Conservation (phyloP, 2,888 invertebrate genomes). For the Ophion slaviceki region DNA sequence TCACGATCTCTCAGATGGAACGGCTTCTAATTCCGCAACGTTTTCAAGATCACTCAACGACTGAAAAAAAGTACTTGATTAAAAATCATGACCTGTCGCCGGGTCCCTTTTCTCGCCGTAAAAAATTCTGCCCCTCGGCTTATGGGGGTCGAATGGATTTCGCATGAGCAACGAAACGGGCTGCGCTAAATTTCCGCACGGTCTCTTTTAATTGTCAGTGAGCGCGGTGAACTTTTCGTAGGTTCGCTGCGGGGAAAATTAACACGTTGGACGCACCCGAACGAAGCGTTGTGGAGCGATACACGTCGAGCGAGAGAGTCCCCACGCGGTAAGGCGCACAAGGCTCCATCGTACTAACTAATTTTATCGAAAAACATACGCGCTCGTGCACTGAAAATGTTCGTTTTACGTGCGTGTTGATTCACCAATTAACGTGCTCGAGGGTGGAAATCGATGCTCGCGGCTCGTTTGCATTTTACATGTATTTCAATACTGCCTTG, state of each 20-base stretch:
- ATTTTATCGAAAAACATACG: constrained; percentile 77
- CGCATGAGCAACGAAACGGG: constrained; percentile 17
- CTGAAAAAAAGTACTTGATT: neutral
- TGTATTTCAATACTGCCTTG: neutral
- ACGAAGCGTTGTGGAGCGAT: constrained; percentile 13
- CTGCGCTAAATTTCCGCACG: constrained; percentile 42
- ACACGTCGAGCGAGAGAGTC: constrained; percentile 5
- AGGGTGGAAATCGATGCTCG: constrained; percentile 11
- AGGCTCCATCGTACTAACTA: constrained; percentile 63
- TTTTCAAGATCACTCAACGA: neutral
- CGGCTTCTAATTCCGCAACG: neutral
- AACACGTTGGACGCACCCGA: constrained; percentile 19
- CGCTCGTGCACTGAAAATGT: constrained; percentile 72
- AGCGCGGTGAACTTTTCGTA: constrained; percentile 10
- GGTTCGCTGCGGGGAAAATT: constrained; percentile 4
- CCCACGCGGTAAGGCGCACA: constrained; percentile 4
- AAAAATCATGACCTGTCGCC: neutral
- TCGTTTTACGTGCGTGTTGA: constrained; percentile 72
- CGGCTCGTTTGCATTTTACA: constrained; percentile 18
- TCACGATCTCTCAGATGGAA: neutral
- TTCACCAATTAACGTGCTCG: constrained; percentile 73
- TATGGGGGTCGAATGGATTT: constrained; percentile 1
- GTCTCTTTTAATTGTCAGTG: constrained; percentile 53
- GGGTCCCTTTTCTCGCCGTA: neutral
- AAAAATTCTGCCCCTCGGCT: neutral